Percentiles rank a stretch among this genome's conserved stretches.
Evolutionary conservation across 1,140 invertebrate species (phyloP).

Genomic region (Lucilia sericata): DNA sequence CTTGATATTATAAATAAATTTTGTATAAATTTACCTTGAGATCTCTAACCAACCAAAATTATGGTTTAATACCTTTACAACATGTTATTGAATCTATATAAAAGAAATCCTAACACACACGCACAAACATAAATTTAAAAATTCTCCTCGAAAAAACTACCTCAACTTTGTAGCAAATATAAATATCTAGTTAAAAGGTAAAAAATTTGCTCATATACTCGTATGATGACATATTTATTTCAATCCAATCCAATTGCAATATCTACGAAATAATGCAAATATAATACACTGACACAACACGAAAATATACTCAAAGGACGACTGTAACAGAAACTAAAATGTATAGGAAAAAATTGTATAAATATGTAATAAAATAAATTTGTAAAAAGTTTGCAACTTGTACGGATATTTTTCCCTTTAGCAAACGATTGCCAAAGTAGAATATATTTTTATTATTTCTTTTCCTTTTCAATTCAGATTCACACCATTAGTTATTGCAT

Average conservation of each 20-base stretch:
- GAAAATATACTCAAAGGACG: slow-evolving; percentile 1
- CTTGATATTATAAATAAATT: too few species aligned
- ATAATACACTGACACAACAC: not conserved
- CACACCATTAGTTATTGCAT: slow-evolving; percentile 18
- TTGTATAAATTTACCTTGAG: too few species aligned
- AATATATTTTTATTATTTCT: not conserved
- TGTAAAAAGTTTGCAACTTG: not conserved
- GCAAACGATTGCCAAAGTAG: not conserved
- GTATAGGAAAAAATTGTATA: not conserved
- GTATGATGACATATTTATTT: slow-evolving; percentile 45
- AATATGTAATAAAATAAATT: not conserved
- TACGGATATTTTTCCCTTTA: too few species aligned
- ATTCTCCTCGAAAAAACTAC: too few species aligned
- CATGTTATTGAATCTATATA: too few species aligned
- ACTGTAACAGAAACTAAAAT: not conserved
- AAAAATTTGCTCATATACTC: too few species aligned
- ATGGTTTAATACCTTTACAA: too few species aligned
- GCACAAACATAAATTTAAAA: too few species aligned
- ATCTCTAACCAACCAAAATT: too few species aligned
- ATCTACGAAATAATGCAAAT: slow-evolving; percentile 10
- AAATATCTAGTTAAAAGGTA: too few species aligned
- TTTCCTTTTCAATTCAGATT: not conserved
- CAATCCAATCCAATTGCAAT: slow-evolving; percentile 41
- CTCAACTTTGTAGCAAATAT: too few species aligned
- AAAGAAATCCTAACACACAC: too few species aligned